Conservation (phyloP, 1,140 invertebrate genomes). For the Drosophila bifasciata region DNA sequence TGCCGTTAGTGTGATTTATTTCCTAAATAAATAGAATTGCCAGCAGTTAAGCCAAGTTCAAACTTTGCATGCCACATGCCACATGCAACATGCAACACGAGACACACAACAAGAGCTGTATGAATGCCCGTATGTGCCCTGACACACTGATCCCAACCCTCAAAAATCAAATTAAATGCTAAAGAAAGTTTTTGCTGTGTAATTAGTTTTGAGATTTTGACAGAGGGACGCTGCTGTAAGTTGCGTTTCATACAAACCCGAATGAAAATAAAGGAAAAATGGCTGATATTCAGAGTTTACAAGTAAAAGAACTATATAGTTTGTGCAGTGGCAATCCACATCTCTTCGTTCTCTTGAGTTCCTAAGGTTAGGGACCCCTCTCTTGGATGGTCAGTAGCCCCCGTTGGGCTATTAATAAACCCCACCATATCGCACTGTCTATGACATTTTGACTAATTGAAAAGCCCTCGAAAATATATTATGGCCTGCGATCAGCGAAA, state of each 20-base stretch:
- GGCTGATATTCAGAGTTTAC: too few species aligned
- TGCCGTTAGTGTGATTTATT: slow-evolving; percentile 83
- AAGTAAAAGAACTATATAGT: too few species aligned
- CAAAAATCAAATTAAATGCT: slow-evolving; percentile 14
- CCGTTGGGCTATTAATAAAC: slow-evolving; percentile 66
- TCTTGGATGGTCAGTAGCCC: slow-evolving; percentile 34
- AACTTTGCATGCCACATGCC: slow-evolving; percentile 74
- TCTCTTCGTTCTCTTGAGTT: too few species aligned
- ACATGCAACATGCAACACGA: slow-evolving; percentile 43
- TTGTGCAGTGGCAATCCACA: background rate
- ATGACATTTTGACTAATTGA: slow-evolving; percentile 81
- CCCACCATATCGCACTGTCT: slow-evolving; percentile 59
- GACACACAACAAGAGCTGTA: slow-evolving; percentile 1
- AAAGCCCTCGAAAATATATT: slow-evolving; percentile 63
- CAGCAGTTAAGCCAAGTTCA: slow-evolving; percentile 55
- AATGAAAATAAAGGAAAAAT: too few species aligned
- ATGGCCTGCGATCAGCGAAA: slow-evolving; percentile 68
- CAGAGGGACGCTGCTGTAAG: too few species aligned
- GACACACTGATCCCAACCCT: slow-evolving; percentile 36
- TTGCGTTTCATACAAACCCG: too few species aligned
- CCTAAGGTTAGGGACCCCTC: slow-evolving; percentile 8
- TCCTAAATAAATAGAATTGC: slow-evolving; percentile 82
- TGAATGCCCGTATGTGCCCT: background rate
- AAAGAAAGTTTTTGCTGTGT: background rate
- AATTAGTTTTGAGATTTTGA: background rate